Percentiles rank a stretch among this genome's conserved stretches.
Evolutionary conservation across 2,797 vertebrate species (phyloP).

Genomic region (Lutra lutra): DNA sequence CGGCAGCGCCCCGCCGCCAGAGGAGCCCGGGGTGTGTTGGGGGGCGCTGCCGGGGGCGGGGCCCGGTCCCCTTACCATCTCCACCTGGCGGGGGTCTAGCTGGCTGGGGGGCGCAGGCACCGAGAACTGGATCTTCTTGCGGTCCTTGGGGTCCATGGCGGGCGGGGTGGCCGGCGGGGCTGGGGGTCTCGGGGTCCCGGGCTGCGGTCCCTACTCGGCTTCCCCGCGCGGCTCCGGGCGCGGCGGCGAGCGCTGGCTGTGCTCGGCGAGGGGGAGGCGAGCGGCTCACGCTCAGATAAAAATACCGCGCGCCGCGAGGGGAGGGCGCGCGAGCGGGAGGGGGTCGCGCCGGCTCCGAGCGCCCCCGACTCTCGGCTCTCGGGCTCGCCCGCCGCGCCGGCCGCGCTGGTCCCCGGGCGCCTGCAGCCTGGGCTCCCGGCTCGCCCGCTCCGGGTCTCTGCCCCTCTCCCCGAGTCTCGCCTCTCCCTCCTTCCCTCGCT

Average conservation of each 20-base stretch:
- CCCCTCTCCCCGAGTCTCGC: neutral
- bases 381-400: neutral
- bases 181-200: conserved; percentile 18
- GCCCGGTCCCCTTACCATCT: conserved; percentile 92
- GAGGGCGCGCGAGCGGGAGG: conserved; percentile 82
- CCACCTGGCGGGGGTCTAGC: conserved; percentile 96
- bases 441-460: neutral
- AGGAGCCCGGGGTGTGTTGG: conserved; percentile 89
- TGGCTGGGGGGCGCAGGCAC: conserved; percentile 92
- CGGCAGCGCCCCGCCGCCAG: conserved; percentile 61
- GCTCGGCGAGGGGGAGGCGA: conserved; percentile 17
- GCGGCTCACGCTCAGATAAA: conserved; percentile 54
- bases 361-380: neutral
- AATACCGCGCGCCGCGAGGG: conserved; percentile 51
- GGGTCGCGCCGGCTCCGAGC: conserved; percentile 25
- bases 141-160: conserved; percentile 92
- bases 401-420: neutral
- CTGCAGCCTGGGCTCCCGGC: neutral
- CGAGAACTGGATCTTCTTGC: conserved; percentile 97
- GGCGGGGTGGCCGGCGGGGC: neutral
- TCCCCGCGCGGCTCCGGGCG: conserved; percentile 27
- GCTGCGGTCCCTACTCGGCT: conserved; percentile 49
- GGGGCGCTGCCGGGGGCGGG: conserved; percentile 85
- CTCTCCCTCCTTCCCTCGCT: neutral
- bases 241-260: conserved; percentile 23